Conservation (phyloP, 2,113 vertebrate genomes). For the Symphodus melops region DNA sequence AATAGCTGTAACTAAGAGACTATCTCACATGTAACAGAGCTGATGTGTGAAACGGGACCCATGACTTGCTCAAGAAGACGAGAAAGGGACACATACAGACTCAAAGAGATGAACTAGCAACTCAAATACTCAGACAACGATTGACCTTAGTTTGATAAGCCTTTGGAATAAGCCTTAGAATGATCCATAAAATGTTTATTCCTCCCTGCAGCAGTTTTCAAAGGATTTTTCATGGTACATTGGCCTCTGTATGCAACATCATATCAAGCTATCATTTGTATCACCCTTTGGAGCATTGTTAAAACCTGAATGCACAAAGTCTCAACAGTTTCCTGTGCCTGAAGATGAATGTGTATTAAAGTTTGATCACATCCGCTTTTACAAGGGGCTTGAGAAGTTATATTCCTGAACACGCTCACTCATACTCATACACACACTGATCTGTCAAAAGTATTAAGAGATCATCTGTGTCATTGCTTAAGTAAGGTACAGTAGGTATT, state of each 20-base stretch:
- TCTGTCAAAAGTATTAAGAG: too few relatives aligned
- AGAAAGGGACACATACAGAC: background rate
- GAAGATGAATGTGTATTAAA: conserved; percentile 28
- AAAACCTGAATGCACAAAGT: conserved; percentile 40
- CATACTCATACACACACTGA: too few relatives aligned
- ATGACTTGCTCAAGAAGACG: background rate
- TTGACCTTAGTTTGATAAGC: background rate
- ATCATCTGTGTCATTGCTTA: too few relatives aligned
- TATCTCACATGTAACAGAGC: background rate
- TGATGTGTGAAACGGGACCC: background rate
- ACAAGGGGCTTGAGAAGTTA: conserved; percentile 3
- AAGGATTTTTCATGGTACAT: conserved; percentile 48
- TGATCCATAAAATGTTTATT: conserved; percentile 55
- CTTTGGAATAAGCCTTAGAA: conserved; percentile 15
- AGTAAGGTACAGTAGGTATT: too few relatives aligned
- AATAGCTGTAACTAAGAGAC: background rate
- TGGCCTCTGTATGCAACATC: conserved; percentile 36
- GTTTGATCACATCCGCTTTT: conserved; percentile 8
- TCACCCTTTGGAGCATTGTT: conserved; percentile 39
- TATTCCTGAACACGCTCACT: background rate
- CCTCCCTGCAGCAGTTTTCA: conserved; percentile 42
- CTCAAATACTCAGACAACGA: conserved; percentile 1
- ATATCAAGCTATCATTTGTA: conserved; percentile 36
- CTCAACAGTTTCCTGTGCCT: conserved; percentile 32
- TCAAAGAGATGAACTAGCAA: background rate